These are phyloP conservation scores for Panthera leo DNA, from an alignment of 2,113 vertebrate genomes.

Conservation along the genomic window DNA sequence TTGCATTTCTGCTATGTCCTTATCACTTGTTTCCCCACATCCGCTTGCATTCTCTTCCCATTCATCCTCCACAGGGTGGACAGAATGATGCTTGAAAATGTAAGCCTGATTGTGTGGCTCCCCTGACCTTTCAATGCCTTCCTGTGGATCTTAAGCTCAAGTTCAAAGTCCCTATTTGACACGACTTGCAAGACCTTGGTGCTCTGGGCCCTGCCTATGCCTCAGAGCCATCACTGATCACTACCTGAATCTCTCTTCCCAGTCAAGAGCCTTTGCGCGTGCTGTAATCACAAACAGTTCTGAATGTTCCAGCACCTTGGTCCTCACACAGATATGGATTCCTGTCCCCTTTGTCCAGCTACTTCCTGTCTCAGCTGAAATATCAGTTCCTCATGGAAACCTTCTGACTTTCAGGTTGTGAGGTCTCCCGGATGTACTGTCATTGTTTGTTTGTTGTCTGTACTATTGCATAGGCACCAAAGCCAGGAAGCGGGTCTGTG, in stretches of 20 bases:
- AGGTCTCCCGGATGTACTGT: neutral
- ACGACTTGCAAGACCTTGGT: neutral
- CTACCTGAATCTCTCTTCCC: neutral
- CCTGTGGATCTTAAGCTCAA: neutral
- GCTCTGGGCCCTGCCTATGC: neutral
- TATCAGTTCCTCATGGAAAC: neutral
- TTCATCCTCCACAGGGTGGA: neutral
- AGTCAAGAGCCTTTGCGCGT: neutral
- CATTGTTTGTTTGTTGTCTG: neutral
- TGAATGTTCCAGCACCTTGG: neutral
- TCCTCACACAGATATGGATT: neutral
- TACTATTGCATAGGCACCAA: neutral
- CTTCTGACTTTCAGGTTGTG: neutral
- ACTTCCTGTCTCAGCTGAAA: neutral
- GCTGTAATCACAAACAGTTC: neutral
- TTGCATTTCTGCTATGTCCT: neutral
- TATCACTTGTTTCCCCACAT: neutral
- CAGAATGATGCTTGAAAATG: neutral
- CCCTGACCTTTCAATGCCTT: neutral
- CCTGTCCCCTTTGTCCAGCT: neutral
- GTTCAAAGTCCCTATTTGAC: neutral
- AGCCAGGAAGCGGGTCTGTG: neutral
- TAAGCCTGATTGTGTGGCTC: neutral
- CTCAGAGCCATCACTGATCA: neutral
- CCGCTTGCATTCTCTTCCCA: neutral